phyloP scores from a whole-genome alignment of 2,888 invertebrate genomes.

The Caenorhabditis sp. region DNA sequence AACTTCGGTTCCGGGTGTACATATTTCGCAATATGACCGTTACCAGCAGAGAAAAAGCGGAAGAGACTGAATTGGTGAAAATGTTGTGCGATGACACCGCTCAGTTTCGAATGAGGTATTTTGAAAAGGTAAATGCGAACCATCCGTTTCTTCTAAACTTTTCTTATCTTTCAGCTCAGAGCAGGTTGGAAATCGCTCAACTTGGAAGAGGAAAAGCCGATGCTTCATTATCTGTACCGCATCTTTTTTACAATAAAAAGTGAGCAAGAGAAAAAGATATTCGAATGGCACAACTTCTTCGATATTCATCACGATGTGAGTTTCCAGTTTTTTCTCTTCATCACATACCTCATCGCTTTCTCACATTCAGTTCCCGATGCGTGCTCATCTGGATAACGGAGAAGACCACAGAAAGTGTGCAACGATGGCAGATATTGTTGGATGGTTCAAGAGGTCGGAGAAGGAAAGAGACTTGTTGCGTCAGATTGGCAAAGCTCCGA shows the following conservation, averaged over 20 bases:
- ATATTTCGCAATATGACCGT: no score
- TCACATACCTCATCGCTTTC: no score
- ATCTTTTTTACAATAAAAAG: constrained; percentile 29
- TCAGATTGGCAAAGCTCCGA: constrained; percentile 12
- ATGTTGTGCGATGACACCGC: no score
- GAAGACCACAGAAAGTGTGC: constrained; percentile 22
- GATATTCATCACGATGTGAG: constrained; percentile 19
- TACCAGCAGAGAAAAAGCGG: no score
- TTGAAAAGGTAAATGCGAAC: no score
- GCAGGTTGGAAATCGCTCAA: constrained; percentile 1
- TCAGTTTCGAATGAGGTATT: no score
- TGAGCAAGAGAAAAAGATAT: constrained; percentile 23
- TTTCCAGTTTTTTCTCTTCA: background rate
- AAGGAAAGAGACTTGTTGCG: constrained; percentile 10
- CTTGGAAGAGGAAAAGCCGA: background rate
- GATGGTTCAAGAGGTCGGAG: constrained; percentile 28
- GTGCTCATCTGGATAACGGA: constrained; percentile 9
- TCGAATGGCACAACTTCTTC: constrained; percentile 38
- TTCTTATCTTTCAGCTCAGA: background rate
- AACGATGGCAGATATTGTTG: constrained; percentile 19
- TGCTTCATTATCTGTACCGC: constrained; percentile 27
- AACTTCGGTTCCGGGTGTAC: no score
- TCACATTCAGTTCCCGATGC: constrained; percentile 47
- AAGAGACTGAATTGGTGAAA: no score
- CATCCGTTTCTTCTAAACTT: no score